A percentile compares a stretch with the other conserved stretches of the same genome.
phyloP scores from a whole-genome alignment of 2,113 vertebrate species.

The Corythornis madagascariensis region DNA sequence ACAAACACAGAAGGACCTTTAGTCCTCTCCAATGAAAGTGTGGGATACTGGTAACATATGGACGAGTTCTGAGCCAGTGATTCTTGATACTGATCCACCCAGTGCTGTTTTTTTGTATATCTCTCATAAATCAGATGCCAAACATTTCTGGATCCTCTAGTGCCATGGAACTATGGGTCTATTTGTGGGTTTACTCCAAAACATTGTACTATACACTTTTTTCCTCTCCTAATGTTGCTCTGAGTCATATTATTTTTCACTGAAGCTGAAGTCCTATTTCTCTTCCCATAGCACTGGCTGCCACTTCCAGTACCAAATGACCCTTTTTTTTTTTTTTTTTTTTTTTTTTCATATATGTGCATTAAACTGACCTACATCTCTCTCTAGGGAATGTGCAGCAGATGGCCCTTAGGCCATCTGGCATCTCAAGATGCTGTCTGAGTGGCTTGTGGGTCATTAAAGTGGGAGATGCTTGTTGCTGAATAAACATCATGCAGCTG shows the following conservation, averaged over 20 bases:
- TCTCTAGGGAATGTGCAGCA: not conserved
- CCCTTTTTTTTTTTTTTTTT: not conserved
- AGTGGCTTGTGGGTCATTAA: not conserved
- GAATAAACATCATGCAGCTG: not conserved
- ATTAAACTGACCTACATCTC: not conserved
- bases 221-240: not conserved
- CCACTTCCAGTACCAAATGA: not conserved
- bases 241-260: not conserved
- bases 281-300: not conserved
- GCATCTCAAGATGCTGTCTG: not conserved
- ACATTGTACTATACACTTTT: not conserved
- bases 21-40: not conserved
- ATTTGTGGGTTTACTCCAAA: not conserved
- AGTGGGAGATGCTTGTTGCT: not conserved
- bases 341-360: not conserved
- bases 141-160: not conserved
- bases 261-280: not conserved
- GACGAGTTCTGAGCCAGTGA: not conserved
- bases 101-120: not conserved
- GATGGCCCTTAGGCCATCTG: not conserved
- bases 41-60: not conserved
- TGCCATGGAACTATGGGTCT: fast-evolving
- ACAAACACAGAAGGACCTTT: not conserved
- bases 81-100: not conserved
- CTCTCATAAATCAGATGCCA: not conserved